Evolutionary conservation across 1,140 invertebrate genomes (phyloP).

Genomic region (Drosophila carrolli): DNA sequence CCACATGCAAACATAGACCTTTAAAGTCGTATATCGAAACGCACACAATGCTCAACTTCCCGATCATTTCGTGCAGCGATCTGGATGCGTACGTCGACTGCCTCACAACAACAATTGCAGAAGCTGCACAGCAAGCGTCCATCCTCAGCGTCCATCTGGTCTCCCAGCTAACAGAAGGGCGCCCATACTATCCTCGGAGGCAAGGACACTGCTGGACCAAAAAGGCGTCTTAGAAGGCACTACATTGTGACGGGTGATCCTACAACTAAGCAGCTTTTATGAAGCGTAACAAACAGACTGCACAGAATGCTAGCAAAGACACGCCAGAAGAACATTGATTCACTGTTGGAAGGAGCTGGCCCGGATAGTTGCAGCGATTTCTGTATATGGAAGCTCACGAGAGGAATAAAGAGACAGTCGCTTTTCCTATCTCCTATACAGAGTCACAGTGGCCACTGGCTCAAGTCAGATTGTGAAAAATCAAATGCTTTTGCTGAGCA

Average conservation of each 20-base stretch:
- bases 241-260: not conserved
- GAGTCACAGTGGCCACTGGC: slow-evolving; percentile 3
- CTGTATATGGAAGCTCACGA: not conserved
- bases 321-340: not conserved
- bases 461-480: not conserved
- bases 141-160: slow-evolving; percentile 8
- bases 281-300: not conserved
- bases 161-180: not conserved
- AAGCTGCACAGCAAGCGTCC: slow-evolving; percentile 3
- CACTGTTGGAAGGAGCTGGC: not conserved
- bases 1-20: slow-evolving; percentile 1
- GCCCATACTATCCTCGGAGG: not conserved
- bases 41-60: not conserved
- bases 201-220: slow-evolving; percentile 5
- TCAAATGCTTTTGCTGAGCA: too few relatives aligned
- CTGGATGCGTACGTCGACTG: not conserved
- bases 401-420: slow-evolving; percentile 7
- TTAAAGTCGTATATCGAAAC: not conserved
- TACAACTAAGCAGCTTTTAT: not conserved
- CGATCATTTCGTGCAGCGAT: not conserved
- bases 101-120: not conserved
- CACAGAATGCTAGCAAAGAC: not conserved
- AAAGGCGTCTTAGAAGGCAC: slow-evolving; percentile 2
- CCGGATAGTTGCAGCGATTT: not conserved
- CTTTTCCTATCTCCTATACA: slow-evolving; percentile 4